These are phyloP conservation scores for Lasaia peninsularis DNA, from an alignment of 1,140 invertebrate species.

Conservation along the genomic window DNA sequence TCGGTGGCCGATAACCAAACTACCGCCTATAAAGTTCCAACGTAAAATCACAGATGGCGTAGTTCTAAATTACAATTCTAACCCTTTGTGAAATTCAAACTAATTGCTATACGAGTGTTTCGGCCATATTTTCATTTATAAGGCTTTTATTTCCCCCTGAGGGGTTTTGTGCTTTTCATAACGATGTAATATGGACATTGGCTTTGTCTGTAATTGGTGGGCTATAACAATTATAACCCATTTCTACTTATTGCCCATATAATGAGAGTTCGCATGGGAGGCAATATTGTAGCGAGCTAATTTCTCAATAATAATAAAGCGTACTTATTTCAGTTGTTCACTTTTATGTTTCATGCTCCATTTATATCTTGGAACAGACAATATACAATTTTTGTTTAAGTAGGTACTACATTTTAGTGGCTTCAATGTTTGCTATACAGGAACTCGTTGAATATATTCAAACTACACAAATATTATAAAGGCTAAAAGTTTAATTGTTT, in stretches of 20 bases:
- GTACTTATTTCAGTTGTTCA: slow-evolving; percentile 9
- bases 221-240: slow-evolving; percentile 48
- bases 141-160: slow-evolving; percentile 33
- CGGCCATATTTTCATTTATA: slow-evolving; percentile 49
- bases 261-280: slow-evolving; percentile 38
- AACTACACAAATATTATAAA: too few relatives aligned
- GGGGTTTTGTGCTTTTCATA: slow-evolving; percentile 37
- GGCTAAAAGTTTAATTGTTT: too few relatives aligned
- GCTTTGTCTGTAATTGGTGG: slow-evolving; percentile 35
- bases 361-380: not conserved
- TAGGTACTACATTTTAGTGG: too few relatives aligned
- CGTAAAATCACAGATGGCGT: slow-evolving; percentile 48
- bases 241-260: slow-evolving; percentile 47
- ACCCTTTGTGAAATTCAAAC: slow-evolving; percentile 39
- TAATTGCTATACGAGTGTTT: slow-evolving; percentile 36
- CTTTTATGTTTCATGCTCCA: slow-evolving; percentile 1
- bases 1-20: slow-evolving; percentile 34
- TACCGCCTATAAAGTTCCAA: slow-evolving; percentile 39
- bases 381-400: not conserved
- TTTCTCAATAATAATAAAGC: slow-evolving; percentile 53
- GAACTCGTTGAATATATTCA: too few relatives aligned
- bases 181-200: slow-evolving; percentile 34
- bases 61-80: slow-evolving; percentile 31
- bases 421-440: too few relatives aligned
- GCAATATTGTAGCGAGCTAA: slow-evolving; percentile 33